Evolutionary conservation across 2,113 vertebrate species (phyloP).

Genomic region (Atlantisia rogersi): DNA sequence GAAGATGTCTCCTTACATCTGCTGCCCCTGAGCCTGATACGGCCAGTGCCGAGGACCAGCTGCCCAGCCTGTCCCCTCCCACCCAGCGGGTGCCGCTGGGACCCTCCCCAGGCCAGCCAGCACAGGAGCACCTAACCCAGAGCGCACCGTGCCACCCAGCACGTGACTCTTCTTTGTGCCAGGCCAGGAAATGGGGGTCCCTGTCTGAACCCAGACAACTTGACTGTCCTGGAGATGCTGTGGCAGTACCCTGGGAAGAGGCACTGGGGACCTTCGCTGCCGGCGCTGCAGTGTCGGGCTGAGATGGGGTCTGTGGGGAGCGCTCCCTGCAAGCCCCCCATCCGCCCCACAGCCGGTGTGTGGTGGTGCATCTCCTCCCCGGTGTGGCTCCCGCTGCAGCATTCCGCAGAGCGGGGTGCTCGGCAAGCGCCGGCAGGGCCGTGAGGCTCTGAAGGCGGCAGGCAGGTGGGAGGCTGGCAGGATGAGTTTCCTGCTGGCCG

Average conservation of each 20-base stretch:
- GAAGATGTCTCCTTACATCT: background rate
- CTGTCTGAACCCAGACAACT: background rate
- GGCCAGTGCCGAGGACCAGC: background rate
- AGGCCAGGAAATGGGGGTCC: background rate
- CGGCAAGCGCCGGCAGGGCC: accelerated
- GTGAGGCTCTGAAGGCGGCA: background rate
- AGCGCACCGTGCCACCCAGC: accelerated
- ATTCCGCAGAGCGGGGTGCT: accelerated
- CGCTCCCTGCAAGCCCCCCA: background rate
- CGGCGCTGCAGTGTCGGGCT: background rate
- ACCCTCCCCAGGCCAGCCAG: too few relatives aligned
- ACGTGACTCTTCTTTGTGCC: background rate
- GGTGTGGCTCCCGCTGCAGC: background rate
- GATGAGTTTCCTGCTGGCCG: background rate
- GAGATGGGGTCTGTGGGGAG: background rate
- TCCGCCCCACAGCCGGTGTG: accelerated
- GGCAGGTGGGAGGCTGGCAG: background rate
- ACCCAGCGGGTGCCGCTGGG: background rate
- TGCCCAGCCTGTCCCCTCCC: background rate
- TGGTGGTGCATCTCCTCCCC: background rate
- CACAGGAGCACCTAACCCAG: background rate
- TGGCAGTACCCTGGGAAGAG: background rate
- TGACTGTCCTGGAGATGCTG: background rate
- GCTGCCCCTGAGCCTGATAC: background rate
- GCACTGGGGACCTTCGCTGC: background rate